phyloP scores from a whole-genome alignment of 1,140 invertebrate genomes.

The Drosophila arawakana region DNA sequence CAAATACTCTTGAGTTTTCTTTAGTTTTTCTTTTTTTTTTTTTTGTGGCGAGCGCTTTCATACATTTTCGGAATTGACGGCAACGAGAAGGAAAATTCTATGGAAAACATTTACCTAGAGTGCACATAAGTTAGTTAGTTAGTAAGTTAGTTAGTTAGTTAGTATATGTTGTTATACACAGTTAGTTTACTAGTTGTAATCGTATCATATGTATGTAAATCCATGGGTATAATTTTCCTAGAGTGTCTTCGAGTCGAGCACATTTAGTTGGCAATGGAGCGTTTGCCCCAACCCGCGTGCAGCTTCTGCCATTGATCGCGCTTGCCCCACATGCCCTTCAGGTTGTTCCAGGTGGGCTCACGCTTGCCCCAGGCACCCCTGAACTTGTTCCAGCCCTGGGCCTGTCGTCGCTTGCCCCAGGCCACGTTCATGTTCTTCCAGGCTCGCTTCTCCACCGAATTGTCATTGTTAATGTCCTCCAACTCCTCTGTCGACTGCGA shows the following conservation, averaged over 20 bases:
- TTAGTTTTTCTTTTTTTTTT: conserved; percentile 18
- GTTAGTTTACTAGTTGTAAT: conserved; percentile 44
- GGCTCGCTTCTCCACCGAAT: conserved; percentile 86
- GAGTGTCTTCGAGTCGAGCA: conserved; percentile 12
- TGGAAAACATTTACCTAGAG: conserved; percentile 28
- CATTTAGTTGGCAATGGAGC: conserved; percentile 56
- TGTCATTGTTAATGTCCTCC: conserved; percentile 45
- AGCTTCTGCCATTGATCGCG: conserved; percentile 83
- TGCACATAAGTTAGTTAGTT: conserved; percentile 13
- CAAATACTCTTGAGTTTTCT: conserved; percentile 27
- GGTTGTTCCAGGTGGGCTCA: conserved; percentile 90
- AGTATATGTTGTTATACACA: conserved; percentile 63
- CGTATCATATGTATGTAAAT: conserved; percentile 24
- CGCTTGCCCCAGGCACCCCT: conserved; percentile 88
- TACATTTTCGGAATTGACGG: conserved; percentile 82
- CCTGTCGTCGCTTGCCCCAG: conserved; percentile 87
- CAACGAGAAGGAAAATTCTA: conserved; percentile 22
- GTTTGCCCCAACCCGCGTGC: conserved; percentile 80
- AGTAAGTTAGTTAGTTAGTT: conserved; percentile 7
- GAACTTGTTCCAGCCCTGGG: conserved; percentile 87
- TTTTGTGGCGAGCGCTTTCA: conserved; percentile 72
- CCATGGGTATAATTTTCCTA: conserved; percentile 30
- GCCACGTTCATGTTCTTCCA: conserved; percentile 88
- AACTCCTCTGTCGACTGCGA: conserved; percentile 54
- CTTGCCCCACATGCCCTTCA: conserved; percentile 91